A percentile compares a stretch with the other conserved stretches of the same genome.
Conservation (phyloP, 1,140 invertebrate genomes). For the Diploscapter pachys region DNA sequence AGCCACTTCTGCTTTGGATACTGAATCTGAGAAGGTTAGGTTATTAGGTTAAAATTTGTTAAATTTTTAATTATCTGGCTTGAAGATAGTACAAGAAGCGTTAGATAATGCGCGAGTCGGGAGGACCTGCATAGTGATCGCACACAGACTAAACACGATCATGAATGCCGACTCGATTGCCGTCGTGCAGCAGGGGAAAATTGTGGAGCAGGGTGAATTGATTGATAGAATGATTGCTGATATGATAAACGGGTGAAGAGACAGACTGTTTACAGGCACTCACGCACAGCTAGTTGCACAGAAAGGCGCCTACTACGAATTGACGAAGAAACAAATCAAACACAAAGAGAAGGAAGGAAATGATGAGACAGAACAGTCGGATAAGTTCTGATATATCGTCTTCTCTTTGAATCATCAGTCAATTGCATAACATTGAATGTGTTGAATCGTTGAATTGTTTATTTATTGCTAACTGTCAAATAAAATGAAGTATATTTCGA, state of each 20-base stretch:
- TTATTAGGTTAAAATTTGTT: not conserved
- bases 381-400: too few species aligned
- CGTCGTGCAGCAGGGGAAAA: slow-evolving; percentile 59
- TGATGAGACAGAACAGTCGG: too few species aligned
- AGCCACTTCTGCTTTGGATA: slow-evolving; percentile 38
- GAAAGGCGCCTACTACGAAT: slow-evolving; percentile 60
- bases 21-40: slow-evolving; percentile 26
- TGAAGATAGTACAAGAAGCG: slow-evolving; percentile 43
- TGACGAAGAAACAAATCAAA: slow-evolving; percentile 65
- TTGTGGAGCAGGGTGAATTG: slow-evolving; percentile 52
- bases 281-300: slow-evolving; percentile 62
- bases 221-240: slow-evolving; percentile 44
- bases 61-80: not conserved
- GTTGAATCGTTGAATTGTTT: too few species aligned
- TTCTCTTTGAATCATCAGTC: too few species aligned
- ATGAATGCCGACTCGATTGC: slow-evolving; percentile 53
- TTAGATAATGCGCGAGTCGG: slow-evolving; percentile 48
- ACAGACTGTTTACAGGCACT: slow-evolving; percentile 37
- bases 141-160: slow-evolving; percentile 62
- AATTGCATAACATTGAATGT: too few species aligned
- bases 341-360: slow-evolving; percentile 16
- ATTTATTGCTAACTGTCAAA: too few species aligned
- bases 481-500: too few species aligned
- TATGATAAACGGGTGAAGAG: slow-evolving; percentile 19
- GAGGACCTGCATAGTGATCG: slow-evolving; percentile 62